phyloP scores from a whole-genome alignment of 2,797 vertebrate species.

The Lepidocolaptes lacrymiger region DNA sequence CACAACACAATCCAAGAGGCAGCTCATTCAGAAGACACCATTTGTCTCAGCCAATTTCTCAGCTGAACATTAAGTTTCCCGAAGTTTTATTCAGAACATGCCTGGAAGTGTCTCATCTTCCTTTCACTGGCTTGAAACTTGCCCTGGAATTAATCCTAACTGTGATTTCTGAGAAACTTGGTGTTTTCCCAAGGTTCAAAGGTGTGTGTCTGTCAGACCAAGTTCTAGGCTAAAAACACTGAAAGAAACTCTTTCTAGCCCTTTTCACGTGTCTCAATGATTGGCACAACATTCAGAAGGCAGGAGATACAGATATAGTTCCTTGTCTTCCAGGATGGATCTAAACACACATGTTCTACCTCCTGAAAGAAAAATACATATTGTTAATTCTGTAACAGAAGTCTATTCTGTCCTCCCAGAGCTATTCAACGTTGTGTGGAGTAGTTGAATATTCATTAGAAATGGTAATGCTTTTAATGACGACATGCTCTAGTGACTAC shows the following conservation, averaged over 20 bases:
- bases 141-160: background rate
- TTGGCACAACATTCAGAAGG: background rate
- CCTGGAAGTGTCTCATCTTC: background rate
- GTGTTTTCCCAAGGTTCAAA: background rate
- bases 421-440: background rate
- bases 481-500: background rate
- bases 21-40: background rate
- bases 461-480: background rate
- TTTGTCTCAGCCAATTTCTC: background rate
- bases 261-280: background rate
- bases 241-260: background rate
- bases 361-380: background rate
- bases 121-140: background rate
- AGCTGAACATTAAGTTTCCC: background rate
- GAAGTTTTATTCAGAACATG: background rate
- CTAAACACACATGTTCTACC: background rate
- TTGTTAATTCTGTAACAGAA: background rate
- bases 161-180: background rate
- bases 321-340: background rate
- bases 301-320: background rate
- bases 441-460: background rate
- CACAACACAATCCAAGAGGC: background rate
- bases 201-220: background rate
- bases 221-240: background rate
- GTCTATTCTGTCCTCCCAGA: background rate